Evolutionary conservation across 2,113 vertebrate genomes (phyloP).

Genomic region (Clarias magur): DNA sequence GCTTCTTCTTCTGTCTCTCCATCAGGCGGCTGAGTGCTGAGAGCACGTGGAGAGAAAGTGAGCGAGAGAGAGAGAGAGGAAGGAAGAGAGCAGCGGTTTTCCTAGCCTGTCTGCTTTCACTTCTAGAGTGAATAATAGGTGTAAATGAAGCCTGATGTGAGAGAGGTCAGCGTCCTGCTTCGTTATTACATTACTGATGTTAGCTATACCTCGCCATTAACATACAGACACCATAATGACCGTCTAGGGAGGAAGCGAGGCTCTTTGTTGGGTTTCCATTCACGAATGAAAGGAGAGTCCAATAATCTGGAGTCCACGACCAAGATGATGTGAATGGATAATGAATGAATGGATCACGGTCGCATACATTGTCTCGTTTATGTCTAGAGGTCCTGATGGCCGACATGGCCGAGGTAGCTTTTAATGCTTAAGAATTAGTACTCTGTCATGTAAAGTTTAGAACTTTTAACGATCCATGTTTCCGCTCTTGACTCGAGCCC

Average conservation of each 20-base stretch:
- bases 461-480: no score
- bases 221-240: slow-evolving; percentile 29
- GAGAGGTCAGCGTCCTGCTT: slow-evolving; percentile 19
- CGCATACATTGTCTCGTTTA: background rate
- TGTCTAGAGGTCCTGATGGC: background rate
- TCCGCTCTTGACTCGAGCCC: no score
- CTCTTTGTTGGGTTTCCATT: slow-evolving; percentile 22
- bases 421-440: background rate
- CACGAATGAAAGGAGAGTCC: background rate
- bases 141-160: slow-evolving; percentile 38
- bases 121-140: slow-evolving; percentile 38
- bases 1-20: slow-evolving; percentile 37
- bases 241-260: slow-evolving; percentile 20
- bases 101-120: slow-evolving; percentile 7
- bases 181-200: slow-evolving; percentile 29
- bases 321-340: background rate
- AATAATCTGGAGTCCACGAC: background rate
- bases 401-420: background rate
- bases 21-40: slow-evolving; percentile 29
- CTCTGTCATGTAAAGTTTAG: no score
- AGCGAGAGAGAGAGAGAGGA: background rate
- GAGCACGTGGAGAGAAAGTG: background rate
- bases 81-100: slow-evolving; percentile 15
- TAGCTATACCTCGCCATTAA: slow-evolving; percentile 30
- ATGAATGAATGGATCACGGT: background rate